These are phyloP conservation scores for Chanos chanos DNA, from an alignment of 2,797 vertebrate genomes.

Conservation along the genomic window DNA sequence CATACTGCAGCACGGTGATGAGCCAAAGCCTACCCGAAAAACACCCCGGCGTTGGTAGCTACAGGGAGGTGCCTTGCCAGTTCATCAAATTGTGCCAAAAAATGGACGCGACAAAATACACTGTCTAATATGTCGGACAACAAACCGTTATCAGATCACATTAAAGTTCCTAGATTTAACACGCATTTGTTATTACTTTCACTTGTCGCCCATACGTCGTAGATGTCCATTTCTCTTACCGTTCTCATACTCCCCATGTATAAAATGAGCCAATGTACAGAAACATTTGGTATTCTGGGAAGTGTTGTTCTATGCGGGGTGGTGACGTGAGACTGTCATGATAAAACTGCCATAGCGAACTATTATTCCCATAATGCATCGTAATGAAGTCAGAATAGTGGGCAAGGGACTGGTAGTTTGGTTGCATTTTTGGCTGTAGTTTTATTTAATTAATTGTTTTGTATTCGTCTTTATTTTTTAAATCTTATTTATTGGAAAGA, in stretches of 20 bases:
- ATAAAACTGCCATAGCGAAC: conserved; percentile 29
- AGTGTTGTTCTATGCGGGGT: conserved; percentile 36
- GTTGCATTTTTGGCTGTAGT: conserved; percentile 34
- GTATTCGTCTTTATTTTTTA: no score
- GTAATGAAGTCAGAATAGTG: conserved; percentile 12
- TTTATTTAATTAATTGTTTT: no score
- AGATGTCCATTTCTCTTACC: conserved; percentile 49
- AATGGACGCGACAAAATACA: conserved; percentile 35
- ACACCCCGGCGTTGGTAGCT: conserved; percentile 43
- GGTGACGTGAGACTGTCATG: neutral
- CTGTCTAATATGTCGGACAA: conserved; percentile 23
- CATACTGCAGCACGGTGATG: conserved; percentile 52
- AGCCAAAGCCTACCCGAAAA: conserved; percentile 46
- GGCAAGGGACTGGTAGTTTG: conserved; percentile 42
- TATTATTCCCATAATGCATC: conserved; percentile 52
- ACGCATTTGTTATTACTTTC: conserved; percentile 1
- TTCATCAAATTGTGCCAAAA: conserved; percentile 46
- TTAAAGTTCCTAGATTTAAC: conserved; percentile 2
- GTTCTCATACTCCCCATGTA: conserved; percentile 63
- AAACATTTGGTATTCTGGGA: conserved; percentile 53
- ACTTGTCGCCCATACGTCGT: conserved; percentile 32
- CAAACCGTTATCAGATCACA: conserved; percentile 30
- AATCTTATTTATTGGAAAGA: no score
- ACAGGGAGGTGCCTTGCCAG: conserved; percentile 47
- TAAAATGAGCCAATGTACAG: conserved; percentile 63